These are phyloP conservation scores for Zele albiditarsus DNA, from an alignment of 2,888 invertebrate genomes.

Conservation along the genomic window DNA sequence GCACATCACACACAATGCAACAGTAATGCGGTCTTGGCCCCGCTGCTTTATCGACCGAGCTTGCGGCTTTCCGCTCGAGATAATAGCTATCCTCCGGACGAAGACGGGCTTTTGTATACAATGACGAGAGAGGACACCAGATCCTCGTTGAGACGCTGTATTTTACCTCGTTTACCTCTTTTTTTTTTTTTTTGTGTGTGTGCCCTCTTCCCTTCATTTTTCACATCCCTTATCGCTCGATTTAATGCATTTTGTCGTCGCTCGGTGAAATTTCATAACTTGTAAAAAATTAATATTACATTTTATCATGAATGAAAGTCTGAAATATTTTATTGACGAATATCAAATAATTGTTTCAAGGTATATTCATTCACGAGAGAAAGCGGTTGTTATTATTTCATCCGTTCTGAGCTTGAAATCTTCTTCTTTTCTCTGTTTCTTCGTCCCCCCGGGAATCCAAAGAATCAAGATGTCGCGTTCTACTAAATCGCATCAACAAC, in stretches of 20 bases:
- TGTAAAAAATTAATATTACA: not conserved
- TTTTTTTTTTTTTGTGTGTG: no score
- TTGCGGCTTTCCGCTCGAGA: slow-evolving; percentile 42
- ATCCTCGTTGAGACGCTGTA: slow-evolving; percentile 8
- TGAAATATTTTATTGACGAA: no score
- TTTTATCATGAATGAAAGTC: no score
- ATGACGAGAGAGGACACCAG: slow-evolving; percentile 23
- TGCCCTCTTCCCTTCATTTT: not conserved
- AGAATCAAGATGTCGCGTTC: slow-evolving; percentile 12
- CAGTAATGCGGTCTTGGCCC: slow-evolving; percentile 37
- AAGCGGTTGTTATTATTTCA: not conserved
- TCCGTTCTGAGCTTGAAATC: not conserved
- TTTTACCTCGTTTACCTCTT: not conserved
- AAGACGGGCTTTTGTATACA: slow-evolving; percentile 27
- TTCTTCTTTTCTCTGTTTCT: not conserved
- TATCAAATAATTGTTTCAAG: no score
- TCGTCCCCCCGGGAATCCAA: not conserved
- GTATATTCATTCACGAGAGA: no score
- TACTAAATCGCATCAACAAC: slow-evolving; percentile 19
- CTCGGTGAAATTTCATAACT: not conserved
- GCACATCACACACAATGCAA: slow-evolving; percentile 31
- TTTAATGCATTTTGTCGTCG: slow-evolving; percentile 19
- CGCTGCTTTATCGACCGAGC: slow-evolving; percentile 44
- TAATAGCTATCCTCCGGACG: slow-evolving; percentile 38
- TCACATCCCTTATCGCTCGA: slow-evolving; percentile 28